Percentiles rank a stretch among this genome's conserved stretches.
Evolutionary conservation across 2,888 invertebrate genomes (phyloP).

Genomic region (Acrobasis suavella): DNA sequence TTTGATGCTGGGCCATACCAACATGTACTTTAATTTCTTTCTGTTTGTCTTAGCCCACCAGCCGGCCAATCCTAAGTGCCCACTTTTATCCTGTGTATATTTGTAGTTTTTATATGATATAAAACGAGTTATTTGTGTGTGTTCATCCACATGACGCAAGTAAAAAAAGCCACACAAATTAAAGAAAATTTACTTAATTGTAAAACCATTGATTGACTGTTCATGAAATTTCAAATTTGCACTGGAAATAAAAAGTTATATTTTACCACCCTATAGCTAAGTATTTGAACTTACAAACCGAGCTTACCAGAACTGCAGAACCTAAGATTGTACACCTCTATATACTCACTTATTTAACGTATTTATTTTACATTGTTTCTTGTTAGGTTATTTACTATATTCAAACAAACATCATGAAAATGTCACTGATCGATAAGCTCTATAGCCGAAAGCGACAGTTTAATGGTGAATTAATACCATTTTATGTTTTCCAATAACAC

Average conservation of each 20-base stretch:
- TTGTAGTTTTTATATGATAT: background rate
- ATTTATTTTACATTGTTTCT: too few relatives aligned
- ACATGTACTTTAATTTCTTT: background rate
- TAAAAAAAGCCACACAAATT: background rate
- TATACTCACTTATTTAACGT: too few relatives aligned
- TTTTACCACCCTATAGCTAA: too few relatives aligned
- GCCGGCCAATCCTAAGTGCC: background rate
- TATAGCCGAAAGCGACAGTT: background rate
- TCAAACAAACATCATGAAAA: too few relatives aligned
- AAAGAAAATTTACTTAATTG: background rate
- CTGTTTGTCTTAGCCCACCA: background rate
- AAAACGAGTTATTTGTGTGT: background rate
- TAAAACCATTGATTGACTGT: too few relatives aligned
- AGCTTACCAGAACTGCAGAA: too few relatives aligned
- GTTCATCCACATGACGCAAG: background rate
- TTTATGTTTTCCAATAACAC: background rate
- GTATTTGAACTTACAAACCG: too few relatives aligned
- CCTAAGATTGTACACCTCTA: too few relatives aligned
- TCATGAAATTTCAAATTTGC: too few relatives aligned
- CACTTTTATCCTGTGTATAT: background rate
- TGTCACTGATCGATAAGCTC: background rate
- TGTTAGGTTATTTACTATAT: too few relatives aligned
- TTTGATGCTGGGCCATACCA: background rate
- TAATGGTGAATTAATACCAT: background rate
- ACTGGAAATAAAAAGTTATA: too few relatives aligned